Evolutionary conservation across 1,140 invertebrate genomes (phyloP), one percentile per base, ranked within the genome.

Genomic region (Chlorops oryzae): DNA sequence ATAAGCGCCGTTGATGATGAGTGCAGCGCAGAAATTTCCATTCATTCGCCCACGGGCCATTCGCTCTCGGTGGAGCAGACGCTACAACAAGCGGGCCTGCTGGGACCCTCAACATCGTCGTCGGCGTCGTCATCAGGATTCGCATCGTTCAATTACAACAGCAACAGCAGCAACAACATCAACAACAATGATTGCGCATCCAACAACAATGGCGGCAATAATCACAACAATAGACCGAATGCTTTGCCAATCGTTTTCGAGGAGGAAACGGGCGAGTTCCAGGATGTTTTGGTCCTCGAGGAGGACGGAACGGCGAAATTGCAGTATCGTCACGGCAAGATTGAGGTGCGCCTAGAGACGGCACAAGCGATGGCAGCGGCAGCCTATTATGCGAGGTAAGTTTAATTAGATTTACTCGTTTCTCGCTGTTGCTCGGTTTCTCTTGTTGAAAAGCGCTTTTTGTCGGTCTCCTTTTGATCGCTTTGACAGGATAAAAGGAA

Each of bases 341-440:
- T 59, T 38, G 54, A 59, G 47, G 39, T 59, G 28, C 50, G 51
- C 34, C 35, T 56, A 24, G 57, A 59, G 46, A 59, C 57, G n/a
- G 51, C 54, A 17, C 54, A 56, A 23, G 54, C 54, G 13, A 56
- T 59, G 57, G 57, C 54, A 13, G 54, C 54, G 17, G 57, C 57
- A 21, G 57, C 51, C 45, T 56, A 56, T 51, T 58, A 56, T 58
- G 56, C 56, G 15, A 55, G 53, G 56, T 58, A 38, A 46, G 56
- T 55, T 12, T 32, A 12, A 23, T 43, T 12, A 9, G 18, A 15
- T n/a, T n/a, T n/a, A n/a, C n/a, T n/a, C n/a, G n/a, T n/a, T n/a
- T n/a, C n/a, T n/a, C n/a, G n/a, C n/a, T n/a, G n/a, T n/a, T n/a
- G n/a, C n/a, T n/a, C n/a, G n/a, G n/a, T n/a, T n/a, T n/a, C n/a